Conservation (phyloP, 2,113 vertebrate genomes). For the Urocynchramus pylzowi region DNA sequence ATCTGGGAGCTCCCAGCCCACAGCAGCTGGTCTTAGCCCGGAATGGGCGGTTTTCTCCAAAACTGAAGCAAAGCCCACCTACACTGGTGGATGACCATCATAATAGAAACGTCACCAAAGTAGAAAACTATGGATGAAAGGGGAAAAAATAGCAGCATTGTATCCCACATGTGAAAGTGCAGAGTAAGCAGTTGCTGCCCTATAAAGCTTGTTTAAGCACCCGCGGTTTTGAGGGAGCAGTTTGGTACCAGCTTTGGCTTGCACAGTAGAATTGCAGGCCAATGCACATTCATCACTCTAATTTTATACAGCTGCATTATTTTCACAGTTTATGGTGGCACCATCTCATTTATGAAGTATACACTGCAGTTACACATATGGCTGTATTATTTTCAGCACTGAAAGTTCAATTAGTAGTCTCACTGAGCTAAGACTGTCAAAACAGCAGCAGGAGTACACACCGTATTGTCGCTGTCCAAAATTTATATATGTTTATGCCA, state of each 20-base stretch:
- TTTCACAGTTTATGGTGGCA: conserved; percentile 55
- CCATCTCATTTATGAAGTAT: conserved; percentile 52
- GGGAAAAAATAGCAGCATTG: accelerated
- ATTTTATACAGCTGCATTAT: conserved; percentile 37
- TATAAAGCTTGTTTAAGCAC: background rate
- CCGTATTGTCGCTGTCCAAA: background rate
- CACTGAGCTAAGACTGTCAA: background rate
- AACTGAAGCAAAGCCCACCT: background rate
- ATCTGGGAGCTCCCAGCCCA: background rate
- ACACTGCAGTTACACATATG: conserved; percentile 58
- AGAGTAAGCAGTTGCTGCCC: background rate
- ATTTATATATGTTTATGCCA: background rate
- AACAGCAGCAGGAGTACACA: background rate
- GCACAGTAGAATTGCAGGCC: background rate
- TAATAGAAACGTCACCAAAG: background rate
- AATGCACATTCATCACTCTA: background rate
- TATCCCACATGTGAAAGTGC: background rate
- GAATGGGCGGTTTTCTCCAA: background rate
- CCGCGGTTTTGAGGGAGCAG: background rate
- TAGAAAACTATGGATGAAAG: background rate
- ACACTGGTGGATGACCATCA: accelerated
- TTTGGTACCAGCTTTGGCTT: background rate
- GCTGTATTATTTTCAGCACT: conserved; percentile 51
- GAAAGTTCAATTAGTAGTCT: conserved; percentile 43
- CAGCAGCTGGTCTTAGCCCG: background rate